Evolutionary conservation across 2,888 invertebrate genomes (phyloP), one percentile per base, ranked within the genome.

Genomic region (Mythimna ferrago): DNA sequence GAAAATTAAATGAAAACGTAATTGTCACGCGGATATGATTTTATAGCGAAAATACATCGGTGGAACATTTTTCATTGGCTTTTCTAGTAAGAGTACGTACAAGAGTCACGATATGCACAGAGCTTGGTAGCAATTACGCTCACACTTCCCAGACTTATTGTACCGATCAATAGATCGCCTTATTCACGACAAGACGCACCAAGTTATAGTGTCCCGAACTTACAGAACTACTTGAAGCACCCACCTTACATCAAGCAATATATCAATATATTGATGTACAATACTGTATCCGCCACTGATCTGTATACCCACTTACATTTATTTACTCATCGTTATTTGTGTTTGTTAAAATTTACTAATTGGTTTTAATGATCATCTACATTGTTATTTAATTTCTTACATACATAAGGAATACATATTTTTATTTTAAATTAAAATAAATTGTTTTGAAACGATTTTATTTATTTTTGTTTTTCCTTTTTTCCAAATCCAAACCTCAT

Each of bases 91-190:
- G 92, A 90, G 92, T 93, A 92, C 92, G 92, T 92, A 92, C 92
- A 92, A 93, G 85, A 86, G 87, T 92, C 94, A 94, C 94, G 86
- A 92, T 87, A 90, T 92, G 95, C 96, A 96, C 96, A 93, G 92
- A 93, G 96, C 95, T 95, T 95, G 92, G 93, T 94, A 94, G 95
- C 91, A 90, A 91, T 93, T 95, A 95, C 93, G 95, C 95, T 95
- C 95, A 94, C 96, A 96, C 95, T 95, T 95, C 93, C 96, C 96
- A 95, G 95, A 95, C 90, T 92, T 89, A 89, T 90, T 93, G 92
- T 95, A 93, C 90, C 91, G 92, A 92, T 90, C 90, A 91, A 91
- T 89, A 85, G 90, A 90, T 89, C 89, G 91, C 92, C 91, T 92
- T 87, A 88, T 84, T 93, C 95, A 95, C 95, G 86, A 94, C 92